Evolutionary conservation across 2,888 invertebrate genomes (phyloP).

Genomic region (Vannuccia rotundouncinata): DNA sequence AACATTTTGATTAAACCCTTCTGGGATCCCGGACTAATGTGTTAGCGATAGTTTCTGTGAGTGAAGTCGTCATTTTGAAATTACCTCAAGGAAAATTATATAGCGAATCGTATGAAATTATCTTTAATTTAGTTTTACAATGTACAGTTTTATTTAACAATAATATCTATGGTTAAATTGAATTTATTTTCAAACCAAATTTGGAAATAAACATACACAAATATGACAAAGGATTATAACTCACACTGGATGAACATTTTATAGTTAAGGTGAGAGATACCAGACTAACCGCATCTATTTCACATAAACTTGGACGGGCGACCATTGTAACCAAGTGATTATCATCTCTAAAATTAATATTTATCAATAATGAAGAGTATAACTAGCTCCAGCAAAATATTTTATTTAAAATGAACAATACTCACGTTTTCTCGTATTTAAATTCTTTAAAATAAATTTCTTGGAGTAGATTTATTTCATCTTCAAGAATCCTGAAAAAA

Average conservation of each 20-base stretch:
- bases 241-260: neutral
- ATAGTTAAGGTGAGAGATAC: neutral
- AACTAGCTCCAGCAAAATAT: too few relatives aligned
- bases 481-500: constrained; percentile 1
- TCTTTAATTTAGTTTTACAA: too few relatives aligned
- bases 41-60: too few relatives aligned
- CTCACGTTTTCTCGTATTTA: neutral
- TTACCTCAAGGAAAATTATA: too few relatives aligned
- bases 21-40: too few relatives aligned
- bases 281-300: neutral
- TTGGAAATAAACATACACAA: neutral
- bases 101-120: too few relatives aligned
- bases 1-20: too few relatives aligned
- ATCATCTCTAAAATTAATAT: neutral
- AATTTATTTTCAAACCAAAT: neutral
- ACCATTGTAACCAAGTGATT: neutral
- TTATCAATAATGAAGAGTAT: too few relatives aligned
- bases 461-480: neutral
- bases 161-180: too few relatives aligned
- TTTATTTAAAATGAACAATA: neutral
- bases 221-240: neutral
- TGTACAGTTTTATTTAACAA: too few relatives aligned
- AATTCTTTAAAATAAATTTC: constrained; percentile 17
- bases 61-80: too few relatives aligned
- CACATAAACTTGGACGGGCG: neutral